Base-by-base conservation (phyloP, 2,888 invertebrate genomes). In the Prionchulus punctatus region DNA sequence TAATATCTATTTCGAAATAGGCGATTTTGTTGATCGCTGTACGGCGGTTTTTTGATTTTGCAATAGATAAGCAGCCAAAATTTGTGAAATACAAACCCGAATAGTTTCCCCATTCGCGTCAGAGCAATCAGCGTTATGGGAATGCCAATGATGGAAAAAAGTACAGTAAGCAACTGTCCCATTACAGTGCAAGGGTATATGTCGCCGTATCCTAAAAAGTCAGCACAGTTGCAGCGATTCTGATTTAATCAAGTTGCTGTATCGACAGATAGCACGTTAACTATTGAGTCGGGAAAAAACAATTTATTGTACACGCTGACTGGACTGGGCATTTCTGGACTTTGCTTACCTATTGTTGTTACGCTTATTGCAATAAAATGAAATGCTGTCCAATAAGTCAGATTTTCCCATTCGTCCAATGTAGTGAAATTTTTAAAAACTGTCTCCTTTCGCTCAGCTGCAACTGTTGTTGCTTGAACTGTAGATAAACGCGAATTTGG, bases 131-230 rank as follows among this genome's bases (percentile, higher is more conserved):
- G 25, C 2, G 25, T 12, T 3, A 52, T 7, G 3, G 52, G 52
- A 12, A 31, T n/a, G 7, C 52, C 52, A 4, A 52, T 27, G n/a
- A 30, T 4, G 7, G 31, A n/a, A 28, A 52, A 30, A 12, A 52
- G 18, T 31, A 52, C 12, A 26, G 15, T 52, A 3, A 52, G 21
- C 3, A 52, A n/a, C 21, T 26, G 52, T 18, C 52, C 52, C 18
- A 12, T n/a, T 4, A 27, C 31, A 3, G 31, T 52, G 36, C 52
- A 31, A 3, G 52, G 28, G 52, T 52, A 52, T 15, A 52, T 7
- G 31, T 52, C 36, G 36, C 52, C 52, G 25, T 52, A 52, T 4
- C 52, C 52, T 52, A 21, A 30, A 52, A 52, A 23, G 23, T n/a
- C 23, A 23, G 7, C n/a, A n/a, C n/a, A n/a, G n/a, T n/a, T n/a